phyloP scores from a whole-genome alignment of 1,140 invertebrate species.

The Anastrepha obliqua region DNA sequence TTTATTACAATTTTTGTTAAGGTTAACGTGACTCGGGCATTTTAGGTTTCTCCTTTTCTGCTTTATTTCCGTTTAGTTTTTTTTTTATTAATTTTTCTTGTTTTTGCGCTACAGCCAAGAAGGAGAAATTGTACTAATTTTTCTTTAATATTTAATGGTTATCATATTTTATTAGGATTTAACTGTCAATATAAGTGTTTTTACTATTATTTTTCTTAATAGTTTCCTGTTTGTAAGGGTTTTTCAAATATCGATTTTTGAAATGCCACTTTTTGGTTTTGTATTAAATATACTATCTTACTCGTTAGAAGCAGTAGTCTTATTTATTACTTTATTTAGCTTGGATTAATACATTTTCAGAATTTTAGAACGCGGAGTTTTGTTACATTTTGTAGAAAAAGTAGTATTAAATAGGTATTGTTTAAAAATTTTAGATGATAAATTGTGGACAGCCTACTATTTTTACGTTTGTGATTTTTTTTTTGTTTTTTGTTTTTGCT shows the following conservation, averaged over 20 bases:
- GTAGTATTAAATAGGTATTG: conserved; percentile 36
- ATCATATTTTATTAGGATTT: not conserved
- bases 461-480: not conserved
- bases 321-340: not conserved
- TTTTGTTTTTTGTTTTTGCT: not conserved
- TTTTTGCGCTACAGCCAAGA: conserved; percentile 11
- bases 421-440: conserved; percentile 46
- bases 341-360: not conserved
- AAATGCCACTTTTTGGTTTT: not conserved
- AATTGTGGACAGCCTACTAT: not conserved
- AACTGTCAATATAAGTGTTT: not conserved
- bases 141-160: conserved; percentile 11
- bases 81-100: not conserved
- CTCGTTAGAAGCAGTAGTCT: not conserved
- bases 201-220: not conserved
- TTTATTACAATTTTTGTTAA: not conserved
- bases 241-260: not conserved
- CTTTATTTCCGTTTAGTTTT: not conserved
- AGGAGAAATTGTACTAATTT: conserved; percentile 40
- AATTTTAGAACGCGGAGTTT: conserved; percentile 38
- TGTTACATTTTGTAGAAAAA: conserved; percentile 32
- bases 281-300: not conserved
- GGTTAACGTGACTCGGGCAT: not conserved
- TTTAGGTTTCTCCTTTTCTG: not conserved
- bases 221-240: not conserved